These are phyloP conservation scores for Gymnopithys bicolor DNA, from an alignment of 2,797 vertebrate species.

Conservation along the genomic window DNA sequence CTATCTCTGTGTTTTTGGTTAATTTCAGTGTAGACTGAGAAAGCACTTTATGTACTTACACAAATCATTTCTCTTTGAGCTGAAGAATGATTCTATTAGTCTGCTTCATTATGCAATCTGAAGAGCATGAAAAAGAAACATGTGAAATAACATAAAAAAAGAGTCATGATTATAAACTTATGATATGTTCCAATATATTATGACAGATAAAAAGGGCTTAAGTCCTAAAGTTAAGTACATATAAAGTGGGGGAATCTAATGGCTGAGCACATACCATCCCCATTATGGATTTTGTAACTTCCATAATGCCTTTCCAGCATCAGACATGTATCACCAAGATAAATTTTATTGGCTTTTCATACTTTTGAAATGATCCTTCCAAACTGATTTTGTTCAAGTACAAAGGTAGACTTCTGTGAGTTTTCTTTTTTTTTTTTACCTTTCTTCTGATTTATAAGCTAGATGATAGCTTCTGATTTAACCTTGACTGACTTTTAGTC, in stretches of 20 bases:
- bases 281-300: not conserved
- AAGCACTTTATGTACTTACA: not conserved
- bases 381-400: not conserved
- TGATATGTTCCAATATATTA: fast-evolving
- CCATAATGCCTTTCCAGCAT: not conserved
- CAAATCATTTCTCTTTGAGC: not conserved
- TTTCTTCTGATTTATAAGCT: not conserved
- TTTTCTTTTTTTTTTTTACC: not conserved
- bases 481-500: not conserved
- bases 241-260: not conserved
- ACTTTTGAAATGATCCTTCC: not conserved
- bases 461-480: not conserved
- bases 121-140: not conserved
- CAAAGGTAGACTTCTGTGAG: not conserved
- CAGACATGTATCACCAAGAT: not conserved
- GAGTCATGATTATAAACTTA: not conserved
- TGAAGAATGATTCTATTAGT: not conserved
- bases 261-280: not conserved
- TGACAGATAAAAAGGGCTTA: not conserved
- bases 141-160: not conserved
- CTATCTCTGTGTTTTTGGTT: not conserved
- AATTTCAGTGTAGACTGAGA: not conserved
- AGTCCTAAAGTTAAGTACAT: not conserved
- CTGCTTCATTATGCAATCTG: not conserved
- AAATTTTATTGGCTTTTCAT: not conserved